Base-by-base conservation (phyloP, 2,888 invertebrate species). In the Megastigmus dorsalis region DNA sequence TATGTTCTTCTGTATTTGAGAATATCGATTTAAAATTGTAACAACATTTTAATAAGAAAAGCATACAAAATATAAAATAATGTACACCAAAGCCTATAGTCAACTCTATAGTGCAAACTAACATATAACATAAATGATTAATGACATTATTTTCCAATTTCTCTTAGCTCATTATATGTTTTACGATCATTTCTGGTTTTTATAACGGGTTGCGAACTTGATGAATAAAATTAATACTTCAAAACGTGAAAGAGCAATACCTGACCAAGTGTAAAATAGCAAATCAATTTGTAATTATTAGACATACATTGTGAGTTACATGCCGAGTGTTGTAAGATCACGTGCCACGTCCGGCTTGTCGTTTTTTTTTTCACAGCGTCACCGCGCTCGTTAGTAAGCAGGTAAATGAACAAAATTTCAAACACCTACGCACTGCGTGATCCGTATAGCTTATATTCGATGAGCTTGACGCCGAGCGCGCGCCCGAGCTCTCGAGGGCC, bases 201-300 rank as follows among this genome's bases (percentile, higher is more conserved):
- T n/a, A n/a, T n/a, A n/a, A n/a, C n/a, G n/a, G n/a, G n/a, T n/a
- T n/a, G n/a, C n/a, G n/a, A n/a, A n/a, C n/a, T 52, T 15, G 26
- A 50, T 50, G 38, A 38, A 50, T 50, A 23, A 23, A 54, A 55
- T 10, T 20, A 18, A 30, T 4, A 30, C 9, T 55, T 55, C 18
- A 7, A 10, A 20, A 10, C 30, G 20, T 48, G 45, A 10, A 1
- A 9, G 7, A 38, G 28, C 26, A 28, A 52, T n/a, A 33, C 13
- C 3, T 1, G 20, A 52, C 30, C 52, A 15, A 30, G 50, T 60
- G 30, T 45, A n/a, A 2, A 66, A 10, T 45, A 18, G 23, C 9
- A 38, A 69, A 74, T 74, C 67, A 57, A 74, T 74, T 69, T 74
- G 63, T 74, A 74, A 74, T 50, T 69, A 57, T 69, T 68, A 57